Evolutionary conservation across 1,140 invertebrate species (phyloP).

Genomic region (Zeugodacus cucurbitae): DNA sequence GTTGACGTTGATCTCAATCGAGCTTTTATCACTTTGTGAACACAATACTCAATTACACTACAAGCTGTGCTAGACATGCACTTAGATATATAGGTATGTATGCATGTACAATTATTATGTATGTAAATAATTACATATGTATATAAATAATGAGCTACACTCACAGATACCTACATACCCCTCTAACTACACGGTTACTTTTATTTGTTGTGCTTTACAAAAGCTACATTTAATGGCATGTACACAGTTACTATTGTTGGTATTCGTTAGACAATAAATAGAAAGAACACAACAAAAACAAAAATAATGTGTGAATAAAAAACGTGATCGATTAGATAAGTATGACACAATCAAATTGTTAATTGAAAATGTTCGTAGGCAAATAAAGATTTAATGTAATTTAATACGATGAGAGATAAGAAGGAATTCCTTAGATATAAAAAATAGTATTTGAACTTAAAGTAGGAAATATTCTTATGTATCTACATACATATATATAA

Average conservation of each 20-base stretch:
- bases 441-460: too few relatives aligned
- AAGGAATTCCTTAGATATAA: neutral
- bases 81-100: neutral
- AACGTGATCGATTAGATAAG: constrained; percentile 5
- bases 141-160: neutral
- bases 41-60: neutral
- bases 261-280: neutral
- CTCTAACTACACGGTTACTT: neutral
- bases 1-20: neutral
- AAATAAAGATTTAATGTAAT: neutral
- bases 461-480: too few relatives aligned
- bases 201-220: neutral
- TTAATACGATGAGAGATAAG: neutral
- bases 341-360: neutral
- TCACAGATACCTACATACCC: neutral
- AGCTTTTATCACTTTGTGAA: constrained; percentile 3
- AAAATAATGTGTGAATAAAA: neutral
- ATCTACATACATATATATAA: too few relatives aligned
- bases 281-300: neutral
- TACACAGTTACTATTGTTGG: neutral
- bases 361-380: neutral
- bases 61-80: neutral
- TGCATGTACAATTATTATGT: neutral
- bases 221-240: neutral
- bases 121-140: neutral